These are phyloP conservation scores for Sepioteuthis lessoniana DNA, from an alignment of 2,888 invertebrate species.

Conservation along the genomic window DNA sequence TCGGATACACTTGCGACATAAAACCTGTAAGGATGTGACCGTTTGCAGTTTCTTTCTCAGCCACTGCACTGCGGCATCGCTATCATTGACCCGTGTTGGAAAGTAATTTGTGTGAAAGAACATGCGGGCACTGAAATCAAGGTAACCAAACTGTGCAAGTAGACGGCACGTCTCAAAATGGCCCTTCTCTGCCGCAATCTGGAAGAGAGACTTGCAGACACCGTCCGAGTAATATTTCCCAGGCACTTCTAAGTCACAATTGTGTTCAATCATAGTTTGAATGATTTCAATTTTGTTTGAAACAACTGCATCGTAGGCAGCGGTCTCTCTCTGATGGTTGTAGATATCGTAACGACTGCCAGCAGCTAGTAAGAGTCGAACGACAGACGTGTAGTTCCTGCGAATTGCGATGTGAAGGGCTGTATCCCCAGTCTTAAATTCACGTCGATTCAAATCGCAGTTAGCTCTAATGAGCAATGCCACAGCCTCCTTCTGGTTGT, in stretches of 20 bases:
- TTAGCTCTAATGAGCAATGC: conserved; percentile 67
- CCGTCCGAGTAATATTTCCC: conserved; percentile 73
- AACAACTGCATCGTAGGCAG: conserved; percentile 72
- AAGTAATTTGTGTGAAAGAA: conserved; percentile 68
- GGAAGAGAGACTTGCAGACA: conserved; percentile 70
- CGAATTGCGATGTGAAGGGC: conserved; percentile 74
- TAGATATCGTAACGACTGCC: conserved; percentile 72
- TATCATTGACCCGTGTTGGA: conserved; percentile 67
- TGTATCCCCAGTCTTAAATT: conserved; percentile 74
- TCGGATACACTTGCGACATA: conserved; percentile 72
- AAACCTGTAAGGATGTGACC: conserved; percentile 71
- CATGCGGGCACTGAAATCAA: conserved; percentile 67
- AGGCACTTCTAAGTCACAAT: conserved; percentile 74
- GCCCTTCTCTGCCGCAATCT: conserved; percentile 72
- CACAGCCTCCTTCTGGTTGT: conserved; percentile 74
- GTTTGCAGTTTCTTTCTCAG: conserved; percentile 68
- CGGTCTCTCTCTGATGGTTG: conserved; percentile 74
- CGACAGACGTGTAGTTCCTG: conserved; percentile 73
- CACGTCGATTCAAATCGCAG: conserved; percentile 73
- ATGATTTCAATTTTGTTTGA: conserved; percentile 73
- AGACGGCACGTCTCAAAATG: conserved; percentile 72
- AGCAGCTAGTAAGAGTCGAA: conserved; percentile 71
- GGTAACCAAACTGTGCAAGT: conserved; percentile 70
- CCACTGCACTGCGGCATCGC: conserved; percentile 67
- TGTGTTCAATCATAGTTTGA: conserved; percentile 71